Evolutionary conservation across 1,140 invertebrate genomes (phyloP), one percentile per base, ranked within the genome.

Genomic region (Conus betulinus): DNA sequence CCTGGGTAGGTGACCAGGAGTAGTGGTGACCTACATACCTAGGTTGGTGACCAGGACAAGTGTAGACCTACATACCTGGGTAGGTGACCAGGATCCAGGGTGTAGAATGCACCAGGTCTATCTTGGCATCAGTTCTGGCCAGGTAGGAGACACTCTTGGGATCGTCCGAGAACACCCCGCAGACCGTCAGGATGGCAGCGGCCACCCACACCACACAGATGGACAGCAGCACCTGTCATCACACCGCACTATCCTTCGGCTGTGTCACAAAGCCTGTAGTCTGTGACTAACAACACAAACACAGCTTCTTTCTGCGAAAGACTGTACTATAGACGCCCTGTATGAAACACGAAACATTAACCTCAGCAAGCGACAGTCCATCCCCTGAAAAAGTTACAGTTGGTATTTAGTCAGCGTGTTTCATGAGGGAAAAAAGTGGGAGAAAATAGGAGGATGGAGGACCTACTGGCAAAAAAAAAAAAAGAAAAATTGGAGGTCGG

Each of bases 81-180:
- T 98, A 98, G 17, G 98, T 98, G 55, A 98, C 91, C n/a, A 97
- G 96, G 93, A 98, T 97, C 98, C 98, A 98, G 0, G 97, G 96
- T 5, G 97, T 97, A 91, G 97, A 96, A 55, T 95, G 95, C 25
- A 98, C 95, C 86, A 98, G 97, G 88, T 96, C 96, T 0, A 97
- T 91, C 91, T 97, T 97, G 8, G 97, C 96, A 92, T 98, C 98
- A 0, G 97, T 97, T 88, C 98, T 95, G 0, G 97, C 97, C 20
- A 97, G 96, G 95, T 98, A 97, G 52, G 79, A 39, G 5, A 89
- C 51, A 76, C 74, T 74, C 3, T 85, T 60, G 2, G 86, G 85
- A 52, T 93, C 93, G n/a, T 94, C 92, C 0, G 96, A 96, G n/a
- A 98, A 96, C 5, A 96, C 95, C 88, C 97, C 96, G 0, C 96